Base-by-base conservation (phyloP, 2,888 invertebrate species). In the Apodemia hepburni region DNA sequence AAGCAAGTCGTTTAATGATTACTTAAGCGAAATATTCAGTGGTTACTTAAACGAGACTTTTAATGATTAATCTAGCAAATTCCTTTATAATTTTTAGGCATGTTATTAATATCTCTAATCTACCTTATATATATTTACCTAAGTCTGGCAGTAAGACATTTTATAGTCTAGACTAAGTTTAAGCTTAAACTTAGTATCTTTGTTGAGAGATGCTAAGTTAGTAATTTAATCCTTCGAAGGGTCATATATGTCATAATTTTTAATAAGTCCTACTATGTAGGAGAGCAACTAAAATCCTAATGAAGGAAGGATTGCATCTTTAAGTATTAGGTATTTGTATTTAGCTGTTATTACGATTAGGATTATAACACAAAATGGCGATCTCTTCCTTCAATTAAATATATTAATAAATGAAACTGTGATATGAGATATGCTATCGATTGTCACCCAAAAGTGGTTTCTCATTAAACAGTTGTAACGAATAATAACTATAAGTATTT, bases 401-500 rank as follows among this genome's bases (percentile, higher is more conserved):
- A 33, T 45, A 7, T 42, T 57, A 58, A 58, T 61, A 33, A 58
- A 76, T 70, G 57, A 76, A 79, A 76, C 83, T 83, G 83, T 83
- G 83, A 83, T 83, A 83, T 76, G 71, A 74, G 72, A 77, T 75
- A 73, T 73, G 76, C 72, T 73, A 62, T 58, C 60, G 17, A 29
- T 54, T 62, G 59, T 62, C 65, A 65, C 61, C 61, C 62, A 61
- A 62, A 42, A 64, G 65, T 66, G 62, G 11, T 22, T 54, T 54
- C 54, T 54, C 54, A 54, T 54, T 54, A 27, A 42, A 54, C 54
- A 54, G 54, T 22, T 54, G 18, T 54, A 54, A 22, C 51, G 51
- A 54, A 54, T 54, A 54, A 27, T 54, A 54, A 22, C 6, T 27
- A 22, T 54, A 54, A 54, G 54, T 27, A 27, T 54, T 15, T 54